Conservation (phyloP, 2,888 invertebrate species). For the Mermis nigrescens region DNA sequence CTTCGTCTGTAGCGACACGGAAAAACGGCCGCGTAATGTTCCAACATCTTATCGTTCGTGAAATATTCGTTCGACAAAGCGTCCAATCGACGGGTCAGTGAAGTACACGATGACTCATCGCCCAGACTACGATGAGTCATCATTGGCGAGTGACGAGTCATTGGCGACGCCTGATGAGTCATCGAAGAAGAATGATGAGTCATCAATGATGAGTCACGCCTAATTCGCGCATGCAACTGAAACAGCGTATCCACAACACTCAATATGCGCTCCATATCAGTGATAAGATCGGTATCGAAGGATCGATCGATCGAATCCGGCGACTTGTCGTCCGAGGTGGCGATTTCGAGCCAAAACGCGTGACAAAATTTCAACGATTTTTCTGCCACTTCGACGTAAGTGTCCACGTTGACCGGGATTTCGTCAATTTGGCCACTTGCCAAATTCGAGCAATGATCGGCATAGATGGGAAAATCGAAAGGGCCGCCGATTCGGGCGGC, state of each 20-base stretch:
- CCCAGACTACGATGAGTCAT: too few species aligned
- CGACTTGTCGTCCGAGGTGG: neutral
- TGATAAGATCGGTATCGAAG: neutral
- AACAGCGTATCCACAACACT: too few species aligned
- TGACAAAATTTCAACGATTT: neutral
- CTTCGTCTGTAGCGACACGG: neutral
- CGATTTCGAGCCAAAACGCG: neutral
- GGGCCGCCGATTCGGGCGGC: neutral
- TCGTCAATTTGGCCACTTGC: neutral
- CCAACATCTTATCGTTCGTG: neutral
- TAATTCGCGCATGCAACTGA: too few species aligned
- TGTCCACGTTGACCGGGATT: neutral
- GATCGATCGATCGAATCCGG: neutral
- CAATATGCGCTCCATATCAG: neutral
- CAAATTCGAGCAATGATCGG: neutral
- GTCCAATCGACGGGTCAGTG: too few species aligned
- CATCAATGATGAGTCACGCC: too few species aligned
- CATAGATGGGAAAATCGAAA: neutral
- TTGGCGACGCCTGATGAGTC: too few species aligned
- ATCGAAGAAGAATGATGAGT: too few species aligned
- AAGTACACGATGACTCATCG: too few species aligned
- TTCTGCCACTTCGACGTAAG: neutral
- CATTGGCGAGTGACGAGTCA: too few species aligned
- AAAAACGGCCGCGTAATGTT: neutral
- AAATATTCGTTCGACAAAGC: neutral